Evolutionary conservation across 2,888 invertebrate genomes (phyloP).

Genomic region (Reticulitermes lucifugus): DNA sequence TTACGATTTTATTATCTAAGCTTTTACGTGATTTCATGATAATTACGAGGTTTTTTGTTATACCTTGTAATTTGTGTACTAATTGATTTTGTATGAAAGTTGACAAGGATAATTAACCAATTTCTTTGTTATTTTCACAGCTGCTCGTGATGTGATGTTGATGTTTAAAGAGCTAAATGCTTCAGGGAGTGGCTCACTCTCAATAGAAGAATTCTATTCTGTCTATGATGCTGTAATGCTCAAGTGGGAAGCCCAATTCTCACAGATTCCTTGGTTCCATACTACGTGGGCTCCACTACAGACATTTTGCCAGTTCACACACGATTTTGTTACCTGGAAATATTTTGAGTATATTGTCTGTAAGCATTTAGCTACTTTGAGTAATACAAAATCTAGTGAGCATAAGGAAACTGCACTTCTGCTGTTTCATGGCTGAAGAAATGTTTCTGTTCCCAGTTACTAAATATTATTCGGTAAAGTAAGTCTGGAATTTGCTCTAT

Average conservation of each 20-base stretch:
- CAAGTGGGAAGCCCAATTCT: constrained; percentile 77
- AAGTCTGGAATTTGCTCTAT: background rate
- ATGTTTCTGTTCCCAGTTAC: too few relatives aligned
- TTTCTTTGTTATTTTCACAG: constrained; percentile 62
- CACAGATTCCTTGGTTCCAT: constrained; percentile 81
- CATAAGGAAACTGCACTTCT: background rate
- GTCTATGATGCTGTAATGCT: constrained; percentile 79
- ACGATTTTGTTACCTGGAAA: constrained; percentile 74
- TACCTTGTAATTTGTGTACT: too few relatives aligned
- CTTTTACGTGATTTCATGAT: too few relatives aligned
- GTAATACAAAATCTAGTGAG: background rate
- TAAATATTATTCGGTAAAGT: background rate
- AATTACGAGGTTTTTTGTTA: too few relatives aligned
- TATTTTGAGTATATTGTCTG: constrained; percentile 81
- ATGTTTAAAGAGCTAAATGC: constrained; percentile 84
- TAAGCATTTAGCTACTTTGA: constrained; percentile 62
- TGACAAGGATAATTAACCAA: too few relatives aligned
- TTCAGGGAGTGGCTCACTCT: constrained; percentile 74
- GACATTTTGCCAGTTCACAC: constrained; percentile 71
- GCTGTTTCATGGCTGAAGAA: too few relatives aligned
- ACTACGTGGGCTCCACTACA: constrained; percentile 71
- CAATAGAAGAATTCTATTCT: constrained; percentile 78
- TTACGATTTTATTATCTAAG: too few relatives aligned
- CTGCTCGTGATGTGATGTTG: constrained; percentile 77
- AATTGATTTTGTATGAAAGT: too few relatives aligned